Percentiles rank a stretch among this genome's conserved stretches.
phyloP scores from a whole-genome alignment of 2,888 invertebrate species.

The Adineta ricciae region DNA sequence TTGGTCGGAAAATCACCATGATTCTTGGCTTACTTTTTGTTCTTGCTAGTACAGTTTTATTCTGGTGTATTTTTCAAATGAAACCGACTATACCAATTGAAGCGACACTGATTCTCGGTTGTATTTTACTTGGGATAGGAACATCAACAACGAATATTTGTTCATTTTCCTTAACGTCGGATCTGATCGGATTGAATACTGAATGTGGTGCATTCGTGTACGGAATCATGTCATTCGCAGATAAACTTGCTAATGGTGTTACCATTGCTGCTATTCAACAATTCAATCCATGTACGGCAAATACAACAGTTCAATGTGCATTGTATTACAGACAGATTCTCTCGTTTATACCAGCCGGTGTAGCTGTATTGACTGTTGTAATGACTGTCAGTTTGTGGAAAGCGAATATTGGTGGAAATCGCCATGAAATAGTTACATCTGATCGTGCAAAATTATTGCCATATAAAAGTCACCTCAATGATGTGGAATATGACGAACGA shows the following conservation, averaged over 20 bases:
- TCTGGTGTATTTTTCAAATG: slow-evolving; percentile 22
- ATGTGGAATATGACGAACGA: background rate
- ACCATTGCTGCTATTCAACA: slow-evolving; percentile 75
- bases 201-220: slow-evolving; percentile 73
- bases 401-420: background rate
- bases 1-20: slow-evolving; percentile 49
- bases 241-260: slow-evolving; percentile 77
- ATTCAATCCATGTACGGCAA: slow-evolving; percentile 56
- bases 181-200: slow-evolving; percentile 73
- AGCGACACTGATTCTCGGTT: slow-evolving; percentile 25
- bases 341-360: background rate
- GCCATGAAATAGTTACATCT: background rate
- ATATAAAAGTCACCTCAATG: background rate
- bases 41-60: background rate
- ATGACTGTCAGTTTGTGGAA: background rate
- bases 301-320: background rate
- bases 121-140: slow-evolving; percentile 64
- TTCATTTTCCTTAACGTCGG: slow-evolving; percentile 75
- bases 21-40: background rate
- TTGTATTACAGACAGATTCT: slow-evolving; percentile 1
- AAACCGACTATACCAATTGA: background rate
- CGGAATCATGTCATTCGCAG: slow-evolving; percentile 81
- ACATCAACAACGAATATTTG: slow-evolving; percentile 77
- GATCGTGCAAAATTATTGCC: background rate
- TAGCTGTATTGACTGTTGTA: background rate